Evolutionary conservation across 2,888 invertebrate species (phyloP).

Genomic region (Dicroscelio sp.): DNA sequence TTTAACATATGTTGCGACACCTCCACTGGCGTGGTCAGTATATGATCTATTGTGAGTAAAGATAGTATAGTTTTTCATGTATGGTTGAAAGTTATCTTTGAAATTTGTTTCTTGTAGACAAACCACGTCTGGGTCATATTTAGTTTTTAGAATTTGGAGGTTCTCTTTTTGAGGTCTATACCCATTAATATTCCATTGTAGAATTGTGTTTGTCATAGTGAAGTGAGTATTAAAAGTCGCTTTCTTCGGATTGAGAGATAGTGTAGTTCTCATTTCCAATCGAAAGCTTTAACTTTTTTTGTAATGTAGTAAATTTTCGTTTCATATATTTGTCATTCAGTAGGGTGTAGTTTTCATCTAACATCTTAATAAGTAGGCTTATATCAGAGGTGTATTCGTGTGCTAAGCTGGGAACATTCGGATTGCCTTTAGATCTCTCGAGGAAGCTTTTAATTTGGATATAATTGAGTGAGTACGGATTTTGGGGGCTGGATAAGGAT

Average conservation of each 20-base stretch:
- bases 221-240: background rate
- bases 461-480: background rate
- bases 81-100: background rate
- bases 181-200: slow-evolving; percentile 1
- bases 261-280: background rate
- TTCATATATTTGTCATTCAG: slow-evolving; percentile 2
- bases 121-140: slow-evolving; percentile 17
- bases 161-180: background rate
- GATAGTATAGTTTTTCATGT: slow-evolving; percentile 1
- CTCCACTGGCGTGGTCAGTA: slow-evolving; percentile 72
- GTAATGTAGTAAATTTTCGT: background rate
- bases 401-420: background rate
- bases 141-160: slow-evolving; percentile 3
- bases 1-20: slow-evolving; percentile 72
- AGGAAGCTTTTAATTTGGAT: slow-evolving; percentile 12
- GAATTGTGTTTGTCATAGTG: background rate
- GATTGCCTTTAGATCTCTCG: background rate
- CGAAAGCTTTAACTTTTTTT: background rate
- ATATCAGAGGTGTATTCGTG: background rate
- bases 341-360: background rate
- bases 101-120: slow-evolving; percentile 66
- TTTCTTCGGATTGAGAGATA: background rate
- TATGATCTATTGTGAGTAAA: slow-evolving; percentile 61
- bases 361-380: background rate
- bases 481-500: background rate